Evolutionary conservation across 2,888 invertebrate species (phyloP), one percentile per base, ranked within the genome.

Genomic region (Strigamia maritima): DNA sequence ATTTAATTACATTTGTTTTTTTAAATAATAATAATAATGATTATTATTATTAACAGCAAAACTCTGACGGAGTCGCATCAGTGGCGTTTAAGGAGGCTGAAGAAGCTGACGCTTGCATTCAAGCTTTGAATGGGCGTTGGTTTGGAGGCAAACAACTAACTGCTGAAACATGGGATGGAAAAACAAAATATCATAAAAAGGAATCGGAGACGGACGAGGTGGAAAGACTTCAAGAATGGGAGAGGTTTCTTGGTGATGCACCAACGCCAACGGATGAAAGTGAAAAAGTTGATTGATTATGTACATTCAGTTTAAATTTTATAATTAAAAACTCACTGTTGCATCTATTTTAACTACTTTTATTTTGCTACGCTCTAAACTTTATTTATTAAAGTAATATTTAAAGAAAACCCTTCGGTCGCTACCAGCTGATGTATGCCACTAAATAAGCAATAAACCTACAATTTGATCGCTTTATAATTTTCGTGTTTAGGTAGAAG

Each of bases 151-250:
- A 94, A 54, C 90, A 92, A 86, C 89, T 99, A 35, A 90, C 89
- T 3, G 98, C 97, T 3, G 92, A 93, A 85, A 91, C 93, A 81
- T 98, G 96, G 95, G 97, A 99, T 88, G 98, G 98, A 22, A 93
- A 93, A 85, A 95, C 95, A 0, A 98, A 96, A 86, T 97, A 92
- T 87, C 92, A 91, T 86, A 91, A 97, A 83, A 91, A 91, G 79
- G 98, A 98, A 88, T 95, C 97, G 0, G 95, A 95, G 84, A 92
- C 92, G 76, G 94, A 97, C 85, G 90, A 92, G 31, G 90, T 91
- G 81, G 90, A 92, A 81, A 89, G 98, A 81, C 87, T 97, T 79
- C 90, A 91, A 76, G 92, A 94, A 82, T 99, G 98, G 97, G 93
- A 93, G 83, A 90, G 92, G 83, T 95, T 91, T 87, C 87, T 96